Percentiles rank a stretch among this genome's conserved stretches.
Evolutionary conservation across 2,888 invertebrate species (phyloP).

Genomic region (Synergus laeviventris): DNA sequence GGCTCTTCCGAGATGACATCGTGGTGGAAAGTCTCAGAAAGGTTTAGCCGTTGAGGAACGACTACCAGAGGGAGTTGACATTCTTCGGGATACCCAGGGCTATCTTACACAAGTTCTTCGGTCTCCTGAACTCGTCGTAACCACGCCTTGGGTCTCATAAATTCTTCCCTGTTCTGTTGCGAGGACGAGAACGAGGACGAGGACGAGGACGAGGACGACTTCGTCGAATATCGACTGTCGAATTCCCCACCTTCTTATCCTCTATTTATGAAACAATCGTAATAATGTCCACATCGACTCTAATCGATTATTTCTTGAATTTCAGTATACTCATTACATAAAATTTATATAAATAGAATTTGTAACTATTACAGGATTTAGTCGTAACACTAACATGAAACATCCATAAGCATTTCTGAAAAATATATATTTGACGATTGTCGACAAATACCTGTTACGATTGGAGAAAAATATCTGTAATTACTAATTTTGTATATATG

Average conservation of each 20-base stretch:
- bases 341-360: too few species aligned
- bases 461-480: too few species aligned
- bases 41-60: slow-evolving; percentile 39
- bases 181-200: slow-evolving; percentile 34
- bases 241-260: not conserved
- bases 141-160: slow-evolving; percentile 54
- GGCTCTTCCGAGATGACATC: slow-evolving; percentile 57
- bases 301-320: too few species aligned
- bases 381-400: too few species aligned
- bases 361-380: too few species aligned
- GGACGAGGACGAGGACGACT: slow-evolving; percentile 45
- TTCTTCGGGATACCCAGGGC: slow-evolving; percentile 58
- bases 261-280: slow-evolving; percentile 1
- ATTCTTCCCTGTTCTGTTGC: slow-evolving; percentile 51
- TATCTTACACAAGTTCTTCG: slow-evolving; percentile 53
- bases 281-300: not conserved
- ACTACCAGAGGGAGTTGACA: slow-evolving; percentile 55
- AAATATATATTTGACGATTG: too few species aligned
- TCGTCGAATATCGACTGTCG: slow-evolving; percentile 45
- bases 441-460: too few species aligned
- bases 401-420: too few species aligned
- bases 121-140: slow-evolving; percentile 46
- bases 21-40: slow-evolving; percentile 14
- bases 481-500: too few species aligned
- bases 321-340: too few species aligned